Base-by-base conservation (phyloP, 2,888 invertebrate genomes). In the Archaeoteleia sp. region DNA sequence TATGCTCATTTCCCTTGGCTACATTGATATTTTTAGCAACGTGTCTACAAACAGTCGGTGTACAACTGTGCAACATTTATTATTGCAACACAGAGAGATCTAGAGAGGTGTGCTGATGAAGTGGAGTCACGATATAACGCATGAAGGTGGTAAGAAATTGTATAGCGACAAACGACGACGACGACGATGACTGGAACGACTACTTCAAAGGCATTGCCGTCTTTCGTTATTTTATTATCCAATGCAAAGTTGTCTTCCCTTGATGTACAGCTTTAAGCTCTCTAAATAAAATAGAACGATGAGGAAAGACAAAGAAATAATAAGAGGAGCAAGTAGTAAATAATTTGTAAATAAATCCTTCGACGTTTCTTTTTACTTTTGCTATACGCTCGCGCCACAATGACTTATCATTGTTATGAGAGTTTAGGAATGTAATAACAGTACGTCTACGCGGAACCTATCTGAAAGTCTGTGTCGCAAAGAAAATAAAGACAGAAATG, bases 21-120 rank as follows among this genome's bases (percentile, higher is more conserved):
- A 5, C 20, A 5, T 5, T n/a, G 63, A 71, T 80, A 79, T 80
- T 80, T 79, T 73, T 71, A 75, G 77, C 74, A 67, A 70, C 71
- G 76, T 75, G 75, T 78, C 78, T 75, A 62, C 74, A 71, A 72
- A 73, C 73, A 71, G 72, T 67, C 66, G 67, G 55, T 67, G 67
- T 68, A 57, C 55, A 54, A 53, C 67, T 65, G 71, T 66, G 53
- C n/a, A 48, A 29, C 51, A 72, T 73, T 76, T 76, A 78, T 74
- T 78, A 78, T 75, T 57, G 73, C 63, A 49, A 57, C 73, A 63
- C 54, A 39, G 53, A 63, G 34, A 62, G 62, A 70, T 25, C 42
- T 62, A 55, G 37, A 54, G 63, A 53, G 63, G 65, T 49, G 63
- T 46, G 40, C 48, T 40, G 53, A 40, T 49, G 39, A 51, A 51